A percentile compares a stretch with the other conserved stretches of the same genome.
phyloP scores from a whole-genome alignment of 2,797 vertebrate genomes.

The Prunella strophiata region DNA sequence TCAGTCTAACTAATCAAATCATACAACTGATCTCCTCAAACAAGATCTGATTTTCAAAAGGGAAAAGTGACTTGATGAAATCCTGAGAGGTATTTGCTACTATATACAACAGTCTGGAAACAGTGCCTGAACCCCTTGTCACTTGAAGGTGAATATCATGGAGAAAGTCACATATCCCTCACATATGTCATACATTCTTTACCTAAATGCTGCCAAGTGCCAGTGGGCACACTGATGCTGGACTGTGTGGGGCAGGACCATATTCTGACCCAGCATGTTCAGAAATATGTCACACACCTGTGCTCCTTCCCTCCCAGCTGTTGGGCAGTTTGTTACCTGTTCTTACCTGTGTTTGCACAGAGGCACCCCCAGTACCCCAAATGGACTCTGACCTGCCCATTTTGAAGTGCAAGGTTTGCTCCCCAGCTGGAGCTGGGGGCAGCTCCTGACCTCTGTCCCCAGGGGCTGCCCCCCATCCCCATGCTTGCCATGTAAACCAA shows the following conservation, averaged over 20 bases:
- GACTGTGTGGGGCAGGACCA: neutral
- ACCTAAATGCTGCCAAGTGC: neutral
- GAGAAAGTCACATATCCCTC: neutral
- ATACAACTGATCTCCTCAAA: neutral
- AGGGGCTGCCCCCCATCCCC: neutral
- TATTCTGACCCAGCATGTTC: neutral
- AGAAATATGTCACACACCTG: rapidly evolving
- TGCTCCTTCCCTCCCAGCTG: neutral
- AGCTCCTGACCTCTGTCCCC: neutral
- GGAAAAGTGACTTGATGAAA: neutral
- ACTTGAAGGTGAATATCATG: neutral
- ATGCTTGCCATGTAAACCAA: neutral
- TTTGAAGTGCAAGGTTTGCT: neutral
- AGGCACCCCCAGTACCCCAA: neutral
- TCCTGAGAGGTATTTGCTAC: neutral
- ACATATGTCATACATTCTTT: too few relatives aligned
- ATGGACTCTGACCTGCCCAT: neutral
- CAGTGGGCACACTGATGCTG: rapidly evolving
- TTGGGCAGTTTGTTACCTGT: neutral
- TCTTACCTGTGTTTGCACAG: neutral
- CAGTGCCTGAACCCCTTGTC: too few relatives aligned
- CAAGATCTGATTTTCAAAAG: neutral
- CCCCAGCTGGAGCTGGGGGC: too few relatives aligned
- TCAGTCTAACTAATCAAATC: neutral
- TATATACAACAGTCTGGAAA: neutral